These are phyloP conservation scores for Phalloptychus januarius DNA, from an alignment of 2,797 vertebrate species.

Conservation along the genomic window DNA sequence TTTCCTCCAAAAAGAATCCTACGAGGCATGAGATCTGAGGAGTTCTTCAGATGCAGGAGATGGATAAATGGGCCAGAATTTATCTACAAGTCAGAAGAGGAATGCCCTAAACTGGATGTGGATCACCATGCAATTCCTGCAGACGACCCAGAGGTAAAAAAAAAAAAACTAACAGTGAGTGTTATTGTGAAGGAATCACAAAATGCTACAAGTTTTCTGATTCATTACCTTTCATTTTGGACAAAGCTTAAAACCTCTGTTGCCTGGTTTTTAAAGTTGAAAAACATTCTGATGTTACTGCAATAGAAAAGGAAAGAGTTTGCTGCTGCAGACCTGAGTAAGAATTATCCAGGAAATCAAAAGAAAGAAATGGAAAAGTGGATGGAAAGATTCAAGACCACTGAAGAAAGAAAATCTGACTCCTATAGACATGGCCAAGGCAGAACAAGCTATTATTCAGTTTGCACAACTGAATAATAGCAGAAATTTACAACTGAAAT, in stretches of 20 bases:
- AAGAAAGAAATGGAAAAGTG: background rate
- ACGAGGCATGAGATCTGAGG: conserved; percentile 1
- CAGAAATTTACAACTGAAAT: conserved; percentile 1
- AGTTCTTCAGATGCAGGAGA: background rate
- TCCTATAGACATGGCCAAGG: background rate
- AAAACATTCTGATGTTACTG: too few relatives aligned
- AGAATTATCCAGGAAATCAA: background rate
- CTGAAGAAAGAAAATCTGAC: background rate
- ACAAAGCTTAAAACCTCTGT: background rate
- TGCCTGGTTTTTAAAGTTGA: background rate
- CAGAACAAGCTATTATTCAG: background rate
- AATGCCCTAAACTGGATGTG: background rate
- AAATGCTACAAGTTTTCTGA: background rate
- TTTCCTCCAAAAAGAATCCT: conserved; percentile 5
- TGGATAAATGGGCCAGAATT: conserved; percentile 3
- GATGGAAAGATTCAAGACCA: background rate
- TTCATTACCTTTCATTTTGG: background rate
- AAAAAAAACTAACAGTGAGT: accelerated
- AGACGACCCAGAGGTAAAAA: conserved; percentile 15
- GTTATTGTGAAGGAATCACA: background rate
- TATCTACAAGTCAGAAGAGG: background rate
- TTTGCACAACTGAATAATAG: background rate
- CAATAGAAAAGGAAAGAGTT: background rate
- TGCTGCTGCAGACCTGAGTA: background rate
- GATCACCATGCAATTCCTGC: background rate